These are phyloP conservation scores for Gracilinanus agilis DNA, from an alignment of 2,113 vertebrate genomes.

Conservation along the genomic window DNA sequence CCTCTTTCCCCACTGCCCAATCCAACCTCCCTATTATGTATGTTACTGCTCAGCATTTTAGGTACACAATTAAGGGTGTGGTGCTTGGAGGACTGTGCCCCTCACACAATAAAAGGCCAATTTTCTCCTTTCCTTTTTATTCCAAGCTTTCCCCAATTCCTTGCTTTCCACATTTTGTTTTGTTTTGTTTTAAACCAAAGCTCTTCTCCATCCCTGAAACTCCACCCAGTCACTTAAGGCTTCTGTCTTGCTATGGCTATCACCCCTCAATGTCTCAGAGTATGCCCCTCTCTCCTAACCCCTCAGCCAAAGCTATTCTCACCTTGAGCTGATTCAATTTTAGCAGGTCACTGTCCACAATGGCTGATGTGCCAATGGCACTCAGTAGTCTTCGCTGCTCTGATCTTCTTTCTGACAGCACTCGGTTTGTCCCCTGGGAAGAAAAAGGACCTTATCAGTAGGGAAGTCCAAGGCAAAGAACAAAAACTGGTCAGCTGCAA, in stretches of 20 bases:
- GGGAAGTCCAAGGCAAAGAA: neutral
- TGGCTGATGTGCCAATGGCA: constrained; percentile 91
- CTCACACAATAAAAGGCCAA: neutral
- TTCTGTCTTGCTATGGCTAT: neutral
- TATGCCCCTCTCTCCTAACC: too few relatives aligned
- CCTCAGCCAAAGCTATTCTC: neutral
- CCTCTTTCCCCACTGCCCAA: neutral
- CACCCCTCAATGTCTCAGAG: neutral
- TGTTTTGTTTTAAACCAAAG: neutral
- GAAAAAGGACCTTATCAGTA: neutral
- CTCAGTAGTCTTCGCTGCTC: constrained; percentile 94
- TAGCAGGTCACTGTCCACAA: constrained; percentile 93
- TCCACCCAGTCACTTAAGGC: neutral
- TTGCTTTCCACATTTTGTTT: neutral
- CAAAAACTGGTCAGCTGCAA: neutral
- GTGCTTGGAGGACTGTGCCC: neutral
- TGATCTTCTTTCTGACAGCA: constrained; percentile 92
- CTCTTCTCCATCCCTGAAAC: neutral
- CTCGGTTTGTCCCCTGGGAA: constrained; percentile 89
- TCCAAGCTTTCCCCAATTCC: neutral
- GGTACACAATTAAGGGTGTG: neutral
- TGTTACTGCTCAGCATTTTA: neutral
- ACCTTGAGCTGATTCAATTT: constrained; percentile 98
- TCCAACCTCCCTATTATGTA: neutral
- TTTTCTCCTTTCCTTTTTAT: neutral